Percentiles rank a stretch among this genome's conserved stretches.
These are phyloP conservation scores for Cheirogaleus major DNA, from an alignment of 2,797 vertebrate species.

Conservation along the genomic window DNA sequence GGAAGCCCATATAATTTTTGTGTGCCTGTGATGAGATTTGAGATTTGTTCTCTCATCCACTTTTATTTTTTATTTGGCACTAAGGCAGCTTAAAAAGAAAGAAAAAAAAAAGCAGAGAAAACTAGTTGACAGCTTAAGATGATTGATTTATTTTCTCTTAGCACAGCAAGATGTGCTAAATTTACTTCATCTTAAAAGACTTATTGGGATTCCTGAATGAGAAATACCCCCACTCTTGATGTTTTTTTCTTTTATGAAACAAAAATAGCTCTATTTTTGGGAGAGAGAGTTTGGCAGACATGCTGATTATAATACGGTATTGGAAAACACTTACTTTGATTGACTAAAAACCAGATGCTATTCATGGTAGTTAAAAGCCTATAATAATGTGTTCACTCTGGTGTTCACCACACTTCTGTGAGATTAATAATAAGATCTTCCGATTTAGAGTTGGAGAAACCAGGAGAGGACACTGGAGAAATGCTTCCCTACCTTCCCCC, in stretches of 20 bases:
- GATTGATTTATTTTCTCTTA: constrained; percentile 43
- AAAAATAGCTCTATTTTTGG: constrained; percentile 64
- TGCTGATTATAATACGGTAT: constrained; percentile 43
- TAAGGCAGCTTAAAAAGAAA: neutral
- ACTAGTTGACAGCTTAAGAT: neutral
- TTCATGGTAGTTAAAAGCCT: constrained; percentile 38
- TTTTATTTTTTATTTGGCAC: constrained; percentile 32
- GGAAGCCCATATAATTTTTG: neutral
- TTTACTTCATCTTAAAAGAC: constrained; percentile 56
- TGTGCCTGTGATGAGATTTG: neutral
- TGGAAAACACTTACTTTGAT: constrained; percentile 61
- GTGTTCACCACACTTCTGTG: neutral
- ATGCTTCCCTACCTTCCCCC: neutral
- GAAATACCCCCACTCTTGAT: constrained; percentile 41
- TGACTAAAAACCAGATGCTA: constrained; percentile 53
- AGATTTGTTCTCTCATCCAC: neutral
- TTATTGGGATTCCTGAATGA: constrained; percentile 62
- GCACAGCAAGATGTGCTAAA: constrained; percentile 59
- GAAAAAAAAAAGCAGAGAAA: neutral
- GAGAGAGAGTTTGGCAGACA: constrained; percentile 56
- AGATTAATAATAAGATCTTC: neutral
- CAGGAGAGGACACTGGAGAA: neutral
- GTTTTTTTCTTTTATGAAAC: constrained; percentile 49
- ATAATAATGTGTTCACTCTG: neutral
- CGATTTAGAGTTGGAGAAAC: neutral